Evolutionary conservation across 2,888 invertebrate species (phyloP).

Genomic region (Mimachlamys varia): DNA sequence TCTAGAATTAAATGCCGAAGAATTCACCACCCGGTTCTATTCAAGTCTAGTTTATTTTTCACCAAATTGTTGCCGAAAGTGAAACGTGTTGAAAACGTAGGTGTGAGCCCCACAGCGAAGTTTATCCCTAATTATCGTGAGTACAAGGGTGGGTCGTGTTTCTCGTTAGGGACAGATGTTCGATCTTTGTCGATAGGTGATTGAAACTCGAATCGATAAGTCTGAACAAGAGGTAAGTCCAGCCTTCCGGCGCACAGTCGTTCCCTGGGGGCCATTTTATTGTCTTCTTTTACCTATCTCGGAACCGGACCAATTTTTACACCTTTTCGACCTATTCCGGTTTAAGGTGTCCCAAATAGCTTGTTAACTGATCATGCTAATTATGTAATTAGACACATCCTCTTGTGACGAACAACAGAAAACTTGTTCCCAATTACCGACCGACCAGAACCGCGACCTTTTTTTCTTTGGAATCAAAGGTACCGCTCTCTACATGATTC

Average conservation of each 20-base stretch:
- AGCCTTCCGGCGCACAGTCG: background rate
- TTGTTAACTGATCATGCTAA: conserved; percentile 19
- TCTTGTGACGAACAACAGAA: background rate
- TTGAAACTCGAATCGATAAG: conserved; percentile 15
- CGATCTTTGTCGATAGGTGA: conserved; percentile 31
- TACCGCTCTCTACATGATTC: background rate
- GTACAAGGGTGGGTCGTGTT: background rate
- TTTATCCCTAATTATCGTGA: background rate
- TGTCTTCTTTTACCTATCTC: conserved; percentile 19
- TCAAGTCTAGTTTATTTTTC: conserved; percentile 8
- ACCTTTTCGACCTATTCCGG: background rate
- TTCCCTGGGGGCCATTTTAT: background rate
- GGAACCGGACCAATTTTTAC: background rate
- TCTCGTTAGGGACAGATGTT: background rate
- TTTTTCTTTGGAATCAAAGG: background rate
- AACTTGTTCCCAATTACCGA: conserved; percentile 30
- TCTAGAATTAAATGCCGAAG: background rate
- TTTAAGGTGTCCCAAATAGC: background rate
- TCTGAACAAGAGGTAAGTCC: background rate
- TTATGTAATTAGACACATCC: background rate
- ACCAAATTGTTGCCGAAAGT: conserved; percentile 13
- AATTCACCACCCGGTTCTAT: background rate
- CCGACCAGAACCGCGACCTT: conserved; percentile 10
- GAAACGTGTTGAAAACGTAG: conserved; percentile 4
- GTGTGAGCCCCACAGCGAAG: background rate